These are phyloP conservation scores for Phyllopteryx taeniolatus DNA, from an alignment of 2,113 vertebrate genomes.

Conservation along the genomic window DNA sequence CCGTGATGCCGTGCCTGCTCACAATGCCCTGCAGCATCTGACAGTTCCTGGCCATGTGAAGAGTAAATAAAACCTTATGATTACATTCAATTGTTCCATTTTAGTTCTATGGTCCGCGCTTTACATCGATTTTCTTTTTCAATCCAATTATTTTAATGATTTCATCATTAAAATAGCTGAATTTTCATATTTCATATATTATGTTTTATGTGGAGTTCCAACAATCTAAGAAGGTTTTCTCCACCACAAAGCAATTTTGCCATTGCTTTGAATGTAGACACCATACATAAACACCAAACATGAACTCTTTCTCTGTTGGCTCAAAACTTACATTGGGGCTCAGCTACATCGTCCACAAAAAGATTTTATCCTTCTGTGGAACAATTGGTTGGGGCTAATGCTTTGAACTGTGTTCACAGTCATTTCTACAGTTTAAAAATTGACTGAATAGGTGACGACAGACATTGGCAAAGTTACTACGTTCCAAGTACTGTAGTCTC, in stretches of 20 bases:
- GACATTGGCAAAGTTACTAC: neutral
- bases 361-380: conserved; percentile 12
- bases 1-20: too few species aligned
- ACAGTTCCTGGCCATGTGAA: too few species aligned
- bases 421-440: conserved; percentile 33
- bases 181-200: too few species aligned
- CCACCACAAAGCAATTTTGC: neutral
- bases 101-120: too few species aligned
- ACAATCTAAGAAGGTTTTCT: neutral
- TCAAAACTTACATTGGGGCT: neutral
- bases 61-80: too few species aligned
- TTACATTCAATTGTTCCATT: too few species aligned
- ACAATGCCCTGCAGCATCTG: too few species aligned
- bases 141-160: too few species aligned
- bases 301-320: conserved; percentile 26
- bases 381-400: conserved; percentile 7
- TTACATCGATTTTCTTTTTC: too few species aligned
- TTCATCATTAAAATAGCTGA: too few species aligned
- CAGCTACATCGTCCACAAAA: neutral
- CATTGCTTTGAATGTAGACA: neutral
- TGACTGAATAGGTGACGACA: conserved; percentile 23
- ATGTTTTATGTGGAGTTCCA: neutral
- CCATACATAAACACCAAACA: conserved; percentile 1
- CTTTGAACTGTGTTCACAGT: conserved; percentile 6
- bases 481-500: neutral